These are phyloP conservation scores for Mesocricetus auratus DNA, from an alignment of 2,113 vertebrate genomes.

Conservation along the genomic window DNA sequence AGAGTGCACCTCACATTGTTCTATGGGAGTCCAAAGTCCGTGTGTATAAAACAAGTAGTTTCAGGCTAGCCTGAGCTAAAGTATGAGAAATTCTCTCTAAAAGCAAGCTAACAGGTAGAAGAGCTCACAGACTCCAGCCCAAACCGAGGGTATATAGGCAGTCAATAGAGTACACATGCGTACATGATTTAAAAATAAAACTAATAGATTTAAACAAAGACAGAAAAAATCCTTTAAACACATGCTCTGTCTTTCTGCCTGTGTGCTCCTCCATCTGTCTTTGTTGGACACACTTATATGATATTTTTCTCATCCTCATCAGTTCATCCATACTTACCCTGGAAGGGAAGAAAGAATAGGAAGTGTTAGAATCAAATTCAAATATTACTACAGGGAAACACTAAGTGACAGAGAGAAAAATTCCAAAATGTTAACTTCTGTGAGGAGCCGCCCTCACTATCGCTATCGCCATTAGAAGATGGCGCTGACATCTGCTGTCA, in stretches of 20 bases:
- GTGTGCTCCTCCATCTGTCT: neutral
- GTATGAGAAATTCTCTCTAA: neutral
- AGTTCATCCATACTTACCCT: neutral
- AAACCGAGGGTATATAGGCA: no score
- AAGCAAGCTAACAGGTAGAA: neutral
- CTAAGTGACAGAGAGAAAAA: neutral
- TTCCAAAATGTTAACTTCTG: slow-evolving; percentile 56
- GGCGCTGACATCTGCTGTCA: no score
- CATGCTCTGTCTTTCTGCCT: neutral
- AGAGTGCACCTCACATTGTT: no score
- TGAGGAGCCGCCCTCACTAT: no score
- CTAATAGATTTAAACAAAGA: neutral
- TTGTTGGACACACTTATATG: neutral
- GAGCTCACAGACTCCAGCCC: neutral
- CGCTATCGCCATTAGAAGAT: no score
- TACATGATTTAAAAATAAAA: neutral
- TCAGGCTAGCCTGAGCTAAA: neutral
- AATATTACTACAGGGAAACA: neutral
- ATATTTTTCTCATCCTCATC: neutral
- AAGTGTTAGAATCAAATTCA: neutral
- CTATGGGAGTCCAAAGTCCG: no score
- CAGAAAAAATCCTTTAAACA: neutral
- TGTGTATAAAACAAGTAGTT: neutral
- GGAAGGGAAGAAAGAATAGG: neutral
- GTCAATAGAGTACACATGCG: neutral